Conservation (phyloP, 1,140 invertebrate genomes). For the Drosophila ironensis region DNA sequence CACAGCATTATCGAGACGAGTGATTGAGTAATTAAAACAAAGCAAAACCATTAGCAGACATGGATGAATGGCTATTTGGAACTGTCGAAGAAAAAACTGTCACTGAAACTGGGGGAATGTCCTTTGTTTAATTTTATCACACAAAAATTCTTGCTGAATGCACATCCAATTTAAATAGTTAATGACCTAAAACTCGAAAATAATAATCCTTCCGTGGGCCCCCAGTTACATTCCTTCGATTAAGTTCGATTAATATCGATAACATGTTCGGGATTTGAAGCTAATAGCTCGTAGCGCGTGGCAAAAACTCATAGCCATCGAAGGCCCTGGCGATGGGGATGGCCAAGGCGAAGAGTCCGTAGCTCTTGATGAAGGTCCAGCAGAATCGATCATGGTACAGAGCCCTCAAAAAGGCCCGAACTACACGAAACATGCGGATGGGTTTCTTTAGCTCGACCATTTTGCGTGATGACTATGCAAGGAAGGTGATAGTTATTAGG, state of each 20-base stretch:
- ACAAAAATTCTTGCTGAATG: background rate
- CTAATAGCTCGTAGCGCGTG: background rate
- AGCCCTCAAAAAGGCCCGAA: background rate
- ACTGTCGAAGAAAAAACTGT: too few relatives aligned
- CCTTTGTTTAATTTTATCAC: conserved; percentile 40
- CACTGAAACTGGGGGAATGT: too few relatives aligned
- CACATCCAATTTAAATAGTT: conserved; percentile 1
- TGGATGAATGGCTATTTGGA: too few relatives aligned
- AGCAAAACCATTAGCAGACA: too few relatives aligned
- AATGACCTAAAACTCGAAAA: too few relatives aligned
- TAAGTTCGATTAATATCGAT: too few relatives aligned
- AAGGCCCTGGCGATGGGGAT: conserved; percentile 18
- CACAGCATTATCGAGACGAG: too few relatives aligned
- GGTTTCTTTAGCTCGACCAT: conserved; percentile 5
- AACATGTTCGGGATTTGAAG: background rate
- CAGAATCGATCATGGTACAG: conserved; percentile 41
- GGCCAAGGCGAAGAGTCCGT: conserved; percentile 31
- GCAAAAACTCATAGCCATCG: background rate
- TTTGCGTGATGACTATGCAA: too few relatives aligned
- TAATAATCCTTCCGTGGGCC: too few relatives aligned
- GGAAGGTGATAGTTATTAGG: too few relatives aligned
- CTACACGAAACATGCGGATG: background rate
- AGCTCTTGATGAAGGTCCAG: conserved; percentile 45
- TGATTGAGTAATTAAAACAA: too few relatives aligned
- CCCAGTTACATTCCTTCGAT: too few relatives aligned